A percentile compares a stretch with the other conserved stretches of the same genome.
These are phyloP conservation scores for Laterallus jamaicensis DNA, from an alignment of 2,113 vertebrate genomes.

Conservation along the genomic window DNA sequence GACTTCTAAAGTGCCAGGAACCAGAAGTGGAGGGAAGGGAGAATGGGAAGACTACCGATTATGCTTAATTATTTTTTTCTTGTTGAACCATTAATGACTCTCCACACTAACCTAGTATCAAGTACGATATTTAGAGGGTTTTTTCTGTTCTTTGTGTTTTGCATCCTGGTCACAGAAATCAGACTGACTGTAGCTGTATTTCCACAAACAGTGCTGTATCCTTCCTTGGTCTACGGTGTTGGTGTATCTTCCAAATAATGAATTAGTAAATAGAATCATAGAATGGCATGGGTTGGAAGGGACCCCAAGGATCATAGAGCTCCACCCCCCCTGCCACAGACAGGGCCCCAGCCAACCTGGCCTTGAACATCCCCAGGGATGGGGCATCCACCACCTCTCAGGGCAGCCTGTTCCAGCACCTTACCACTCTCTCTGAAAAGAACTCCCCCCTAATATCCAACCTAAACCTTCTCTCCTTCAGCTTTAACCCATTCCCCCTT, in stretches of 20 bases:
- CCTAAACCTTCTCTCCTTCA: too few species aligned
- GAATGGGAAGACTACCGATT: accelerated
- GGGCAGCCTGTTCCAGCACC: too few species aligned
- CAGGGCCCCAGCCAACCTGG: too few species aligned
- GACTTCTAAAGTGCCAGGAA: not conserved
- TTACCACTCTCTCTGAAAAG: too few species aligned
- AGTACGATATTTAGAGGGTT: not conserved
- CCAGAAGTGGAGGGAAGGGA: not conserved
- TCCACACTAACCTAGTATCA: not conserved
- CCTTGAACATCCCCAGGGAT: too few species aligned
- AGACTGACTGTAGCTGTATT: not conserved
- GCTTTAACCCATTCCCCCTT: too few species aligned
- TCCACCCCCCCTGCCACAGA: too few species aligned
- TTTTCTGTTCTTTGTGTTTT: not conserved
- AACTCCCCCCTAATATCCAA: too few species aligned
- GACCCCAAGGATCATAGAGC: too few species aligned
- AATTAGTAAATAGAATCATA: not conserved
- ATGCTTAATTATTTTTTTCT: not conserved
- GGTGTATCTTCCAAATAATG: not conserved
- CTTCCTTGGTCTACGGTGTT: not conserved
- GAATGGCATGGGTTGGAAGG: too few species aligned
- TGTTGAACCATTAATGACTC: not conserved
- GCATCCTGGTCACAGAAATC: not conserved
- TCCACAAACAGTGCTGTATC: not conserved
- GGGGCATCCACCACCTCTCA: too few species aligned